Evolutionary conservation across 2,797 vertebrate species (phyloP).

Genomic region (Apogon talboti): DNA sequence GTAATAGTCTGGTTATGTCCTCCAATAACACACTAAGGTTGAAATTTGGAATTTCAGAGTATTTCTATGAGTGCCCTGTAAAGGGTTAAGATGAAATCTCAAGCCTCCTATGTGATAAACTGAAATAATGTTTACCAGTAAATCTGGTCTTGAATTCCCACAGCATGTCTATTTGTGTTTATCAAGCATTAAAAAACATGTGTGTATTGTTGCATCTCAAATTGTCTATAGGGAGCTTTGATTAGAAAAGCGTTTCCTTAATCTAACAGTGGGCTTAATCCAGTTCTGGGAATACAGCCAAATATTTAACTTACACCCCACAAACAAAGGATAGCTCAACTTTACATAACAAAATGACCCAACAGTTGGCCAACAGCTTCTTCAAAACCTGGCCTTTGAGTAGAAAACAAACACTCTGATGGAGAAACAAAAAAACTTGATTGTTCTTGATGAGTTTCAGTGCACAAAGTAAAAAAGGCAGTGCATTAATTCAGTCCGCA

Average conservation of each 20-base stretch:
- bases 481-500: conserved; percentile 37
- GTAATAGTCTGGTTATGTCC: too few relatives aligned
- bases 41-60: conserved; percentile 6
- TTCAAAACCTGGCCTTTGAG: conserved; percentile 32
- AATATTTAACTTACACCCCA: conserved; percentile 55
- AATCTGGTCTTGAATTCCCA: conserved; percentile 8
- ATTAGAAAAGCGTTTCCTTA: conserved; percentile 35
- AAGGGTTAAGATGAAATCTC: conserved; percentile 9
- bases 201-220: conserved; percentile 27
- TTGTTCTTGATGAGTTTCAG: conserved; percentile 39
- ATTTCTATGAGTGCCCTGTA: too few relatives aligned
- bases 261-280: conserved; percentile 51
- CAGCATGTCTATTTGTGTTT: conserved; percentile 13
- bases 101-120: conserved; percentile 24
- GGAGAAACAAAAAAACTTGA: conserved; percentile 31
- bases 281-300: conserved; percentile 62
- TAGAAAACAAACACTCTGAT: conserved; percentile 40
- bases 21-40: too few relatives aligned
- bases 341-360: conserved; percentile 40
- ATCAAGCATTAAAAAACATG: conserved; percentile 30
- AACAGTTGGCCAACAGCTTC: conserved; percentile 48
- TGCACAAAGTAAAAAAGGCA: conserved; percentile 20
- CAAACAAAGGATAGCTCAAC: conserved; percentile 53
- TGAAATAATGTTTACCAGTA: conserved; percentile 5
- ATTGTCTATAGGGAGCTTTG: conserved; percentile 26